Base-by-base conservation (phyloP, 2,888 invertebrate species). In the Ornithoptera alexandrae region DNA sequence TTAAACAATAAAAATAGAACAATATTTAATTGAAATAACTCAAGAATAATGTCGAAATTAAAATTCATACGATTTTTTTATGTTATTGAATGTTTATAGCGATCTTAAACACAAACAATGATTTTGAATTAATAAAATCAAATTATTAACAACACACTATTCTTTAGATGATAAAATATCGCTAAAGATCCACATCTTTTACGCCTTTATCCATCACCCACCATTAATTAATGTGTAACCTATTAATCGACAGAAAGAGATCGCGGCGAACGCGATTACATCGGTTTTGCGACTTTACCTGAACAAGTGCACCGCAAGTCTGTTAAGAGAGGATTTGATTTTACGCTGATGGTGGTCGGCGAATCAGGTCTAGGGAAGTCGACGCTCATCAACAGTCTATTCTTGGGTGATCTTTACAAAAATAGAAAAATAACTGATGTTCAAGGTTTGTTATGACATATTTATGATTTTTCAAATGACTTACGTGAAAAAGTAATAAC, bases 281-380 rank as follows among this genome's bases (percentile, higher is more conserved):
- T 98, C 80, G 98, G 98, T 71, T 98, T 98, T 86, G 98, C 98
- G 74, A 98, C 98, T 69, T 93, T 98, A 72, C 98, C 98, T 30
- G 98, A 98, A 86, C 98, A 98, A 91, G 97, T 98, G 68, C 98
- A 98, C 90, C 95, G 98, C 76, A 98, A 98, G 92, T 98, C 98
- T 0, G 98, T 98, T 67, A 98, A 98, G 90, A 95, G 97, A 79
- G 98, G 98, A 68, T 98, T 98, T 88, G 98, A 98, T 88, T 98
- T 98, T 89, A 98, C 98, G 0, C 92, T 98, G 74, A 98, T 98
- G 98, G 98, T 98, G 22, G 97, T 98, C 50, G 98, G 98, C 46
- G 98, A 98, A 89, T 96, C 96, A 0, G 98, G 98, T 0, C 93
- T 98, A 65, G 98, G 98, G 70, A 98, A 98, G 88, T 98, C 98